Evolutionary conservation across 2,888 invertebrate species (phyloP), one percentile per base, ranked within the genome.

Genomic region (Graphium colonna): DNA sequence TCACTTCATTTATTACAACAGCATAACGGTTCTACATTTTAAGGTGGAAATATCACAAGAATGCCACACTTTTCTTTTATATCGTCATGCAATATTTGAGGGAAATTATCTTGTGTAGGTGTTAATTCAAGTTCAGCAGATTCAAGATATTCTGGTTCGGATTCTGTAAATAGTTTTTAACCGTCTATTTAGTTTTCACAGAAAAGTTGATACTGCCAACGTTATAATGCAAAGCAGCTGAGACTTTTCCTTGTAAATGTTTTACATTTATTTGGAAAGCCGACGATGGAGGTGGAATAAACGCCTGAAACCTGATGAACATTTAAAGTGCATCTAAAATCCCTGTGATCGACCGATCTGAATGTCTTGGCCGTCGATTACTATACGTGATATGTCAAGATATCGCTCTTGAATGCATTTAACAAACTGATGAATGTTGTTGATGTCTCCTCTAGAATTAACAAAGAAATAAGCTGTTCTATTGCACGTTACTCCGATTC

Each of bases 401-500:
- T n/a, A n/a, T n/a, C n/a, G n/a, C n/a, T n/a, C n/a, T n/a, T n/a
- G n/a, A n/a, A n/a, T n/a, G n/a, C n/a, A n/a, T n/a, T 26, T 26
- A 26, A 26, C 26, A 26, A 26, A 26, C 26, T 26, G 26, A 26
- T 26, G 4, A 26, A 26, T 26, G 7, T 7, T 26, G 26, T 26
- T 26, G 26, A 26, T 26, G 26, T 26, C 26, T 3, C 26, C 26
- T 26, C 26, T 7, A 26, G 26, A 7, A 26, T 26, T 26, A 5
- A 26, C 26, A 26, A 3, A 3, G 7, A 26, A 26, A 26, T 41
- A 59, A 52, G 61, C 61, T 28, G 55, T 58, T 56, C 62, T 48
- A 60, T 65, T 64, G 46, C 55, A 55, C 42, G 57, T 54, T 26
- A 40, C 60, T 49, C 62, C 59, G 38, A 60, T 53, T 51, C 61